Base-by-base conservation (phyloP, 2,113 vertebrate genomes). In the Paramisgurnus dabryanus region DNA sequence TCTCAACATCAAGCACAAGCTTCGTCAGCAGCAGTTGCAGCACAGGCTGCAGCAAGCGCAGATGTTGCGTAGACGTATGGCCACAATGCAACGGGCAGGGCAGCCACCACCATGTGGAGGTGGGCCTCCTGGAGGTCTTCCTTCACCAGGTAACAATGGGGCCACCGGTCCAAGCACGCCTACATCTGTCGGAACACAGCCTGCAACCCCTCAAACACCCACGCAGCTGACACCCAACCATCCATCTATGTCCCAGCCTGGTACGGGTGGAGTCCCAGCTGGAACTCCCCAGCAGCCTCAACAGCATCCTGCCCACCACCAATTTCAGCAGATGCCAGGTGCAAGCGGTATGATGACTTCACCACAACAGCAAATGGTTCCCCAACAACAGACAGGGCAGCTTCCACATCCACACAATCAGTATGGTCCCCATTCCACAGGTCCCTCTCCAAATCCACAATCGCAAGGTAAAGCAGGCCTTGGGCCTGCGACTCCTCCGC, bases 1-100 rank as follows among this genome's bases (percentile, higher is more conserved):
- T 86, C 95, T 99, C 83, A 98, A 98, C 88, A 99, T 99, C 82
- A 99, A 98, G 91, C 97, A 98, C 71, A 99, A 99, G 88, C 95
- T 99, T 11, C 93, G 96, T 27, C 97, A 99, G 77, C 97, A 99
- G 77, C 97, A 98, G 83, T 93, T 99, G 49, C 97, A 99, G 89
- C 97, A 99, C 87, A 90, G 97, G 57, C 95, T 98, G 57, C 97
- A 99, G 53, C 97, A 99, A 90, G 97, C 97, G 0, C 97, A 98
- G 91, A 98, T 99, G 97, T 91, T 99, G 12, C 94, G 97, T 2
- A 91, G 97, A 81, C 92, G 97, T 87, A 96, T 99, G 97, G 97
- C 97, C 4, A 98, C 95, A 67, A 99, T 99, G 97, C 97, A 99
- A 90, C 91, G 96, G 72, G 94, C 92, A 0, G 96, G 96, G 0